Evolutionary conservation across 2,888 invertebrate genomes (phyloP), one percentile per base, ranked within the genome.

Genomic region (Drosophila subquinaria): DNA sequence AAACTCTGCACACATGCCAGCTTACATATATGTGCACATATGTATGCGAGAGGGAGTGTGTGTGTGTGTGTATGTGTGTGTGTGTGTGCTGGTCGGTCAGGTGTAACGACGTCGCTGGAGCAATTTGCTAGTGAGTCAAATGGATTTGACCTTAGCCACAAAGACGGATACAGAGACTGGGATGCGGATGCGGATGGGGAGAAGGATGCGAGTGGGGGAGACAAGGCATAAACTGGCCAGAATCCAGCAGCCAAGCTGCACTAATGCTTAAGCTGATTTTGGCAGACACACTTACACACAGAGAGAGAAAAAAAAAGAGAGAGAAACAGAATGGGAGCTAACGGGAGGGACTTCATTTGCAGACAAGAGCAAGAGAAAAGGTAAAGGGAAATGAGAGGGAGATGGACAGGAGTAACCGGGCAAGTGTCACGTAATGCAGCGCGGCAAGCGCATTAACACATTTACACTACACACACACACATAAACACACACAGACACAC

Each of bases 61-160:
- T 30, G 11, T 45, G 38, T 23, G 23, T 55, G 35, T 64, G 48
- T 40, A 51, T 17, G 55, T 50, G 30, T 23, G 48, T 62, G 55
- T 51, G 65, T 65, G 71, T 55, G 50, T 40, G 52, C n/a, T 66
- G 72, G 71, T 73, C 69, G 82, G 86, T 88, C 84, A 83, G 89
- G 83, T 83, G 66, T 86, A 81, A 81, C 87, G 78, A 69, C 62
- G 66, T 67, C 64, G 86, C 81, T 87, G 73, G 82, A 88, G 88
- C 85, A 85, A 82, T 79, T 85, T 89, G 82, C 86, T 89, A 75
- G 83, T 80, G 89, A 88, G 86, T 88, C 86, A 89, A 86, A 89
- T 86, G 88, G 83, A 73, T 86, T 89, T 88, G 88, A 86, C 85
- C 89, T 86, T 89, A 82, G 83, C 88, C 81, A 69, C 74, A 85